phyloP scores from a whole-genome alignment of 2,797 vertebrate genomes.

The Neomorphus geoffroyi region DNA sequence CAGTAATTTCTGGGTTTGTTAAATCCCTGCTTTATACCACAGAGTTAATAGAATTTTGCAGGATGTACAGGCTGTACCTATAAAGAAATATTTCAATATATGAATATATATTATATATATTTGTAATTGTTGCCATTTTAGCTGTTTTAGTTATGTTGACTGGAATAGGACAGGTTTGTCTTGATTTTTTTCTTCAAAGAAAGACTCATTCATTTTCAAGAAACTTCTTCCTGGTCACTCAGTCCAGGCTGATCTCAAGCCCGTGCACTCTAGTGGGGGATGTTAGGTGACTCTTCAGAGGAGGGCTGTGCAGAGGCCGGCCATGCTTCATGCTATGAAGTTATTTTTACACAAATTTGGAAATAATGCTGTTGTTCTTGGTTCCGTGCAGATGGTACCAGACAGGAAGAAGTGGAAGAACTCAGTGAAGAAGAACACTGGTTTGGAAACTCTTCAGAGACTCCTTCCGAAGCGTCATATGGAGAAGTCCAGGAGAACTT shows the following conservation, averaged over 20 bases:
- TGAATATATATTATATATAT: background rate
- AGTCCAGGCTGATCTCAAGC: background rate
- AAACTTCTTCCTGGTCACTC: background rate
- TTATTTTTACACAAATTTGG: background rate
- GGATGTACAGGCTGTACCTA: background rate
- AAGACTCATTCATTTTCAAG: background rate
- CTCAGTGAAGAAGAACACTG: constrained; percentile 93
- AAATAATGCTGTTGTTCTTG: constrained; percentile 67
- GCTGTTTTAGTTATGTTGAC: background rate
- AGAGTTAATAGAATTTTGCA: background rate
- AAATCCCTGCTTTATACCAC: background rate
- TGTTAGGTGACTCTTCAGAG: background rate
- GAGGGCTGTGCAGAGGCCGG: background rate
- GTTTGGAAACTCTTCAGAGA: constrained; percentile 91
- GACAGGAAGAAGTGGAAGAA: constrained; percentile 88
- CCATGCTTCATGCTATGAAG: background rate
- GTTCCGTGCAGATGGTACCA: constrained; percentile 88
- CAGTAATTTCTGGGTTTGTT: background rate
- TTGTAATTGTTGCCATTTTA: background rate
- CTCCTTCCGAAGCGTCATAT: constrained; percentile 90
- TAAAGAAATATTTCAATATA: background rate
- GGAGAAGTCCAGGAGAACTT: constrained; percentile 92
- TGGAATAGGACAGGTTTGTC: background rate
- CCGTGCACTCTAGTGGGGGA: background rate
- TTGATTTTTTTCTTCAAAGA: background rate